A percentile compares a stretch with the other conserved stretches of the same genome.
These are phyloP conservation scores for Pristionchus maxplancki DNA, from an alignment of 2,888 invertebrate species.

Conservation along the genomic window DNA sequence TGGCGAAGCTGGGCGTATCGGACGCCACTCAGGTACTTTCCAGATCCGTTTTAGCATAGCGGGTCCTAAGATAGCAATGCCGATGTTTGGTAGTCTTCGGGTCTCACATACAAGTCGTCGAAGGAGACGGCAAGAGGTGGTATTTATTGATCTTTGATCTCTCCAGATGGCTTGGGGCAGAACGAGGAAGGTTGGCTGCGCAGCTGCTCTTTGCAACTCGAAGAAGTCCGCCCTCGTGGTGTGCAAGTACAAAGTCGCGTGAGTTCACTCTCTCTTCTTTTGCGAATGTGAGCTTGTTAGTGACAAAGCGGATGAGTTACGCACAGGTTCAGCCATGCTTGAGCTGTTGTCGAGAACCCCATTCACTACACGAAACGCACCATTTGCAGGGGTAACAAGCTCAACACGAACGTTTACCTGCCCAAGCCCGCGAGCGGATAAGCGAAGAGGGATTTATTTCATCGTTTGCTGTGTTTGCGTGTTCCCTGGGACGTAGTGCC, in stretches of 20 bases:
- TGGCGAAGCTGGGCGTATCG: slow-evolving; percentile 15
- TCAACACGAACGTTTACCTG: background rate
- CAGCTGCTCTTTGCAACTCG: background rate
- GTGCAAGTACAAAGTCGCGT: background rate
- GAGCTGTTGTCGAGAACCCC: background rate
- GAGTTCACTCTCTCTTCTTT: too few species aligned
- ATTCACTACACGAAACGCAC: background rate
- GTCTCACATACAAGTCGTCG: too few species aligned
- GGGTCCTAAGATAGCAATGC: too few species aligned
- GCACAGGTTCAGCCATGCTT: too few species aligned
- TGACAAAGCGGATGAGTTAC: too few species aligned
- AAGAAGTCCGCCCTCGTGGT: slow-evolving; percentile 2
- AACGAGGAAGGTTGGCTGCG: slow-evolving; percentile 14
- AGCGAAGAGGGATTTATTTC: background rate
- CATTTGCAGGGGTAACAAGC: slow-evolving; percentile 21
- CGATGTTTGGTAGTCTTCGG: too few species aligned
- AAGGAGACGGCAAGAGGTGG: too few species aligned
- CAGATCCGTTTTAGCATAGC: too few species aligned
- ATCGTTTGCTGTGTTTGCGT: background rate
- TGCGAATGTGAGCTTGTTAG: too few species aligned
- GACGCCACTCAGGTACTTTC: slow-evolving; percentile 5
- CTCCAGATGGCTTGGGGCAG: background rate
- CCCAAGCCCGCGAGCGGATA: slow-evolving; percentile 8
- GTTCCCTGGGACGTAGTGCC: background rate
- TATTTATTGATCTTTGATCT: too few species aligned